Base-by-base conservation (phyloP, 2,888 invertebrate species). In the Bugula neritina region DNA sequence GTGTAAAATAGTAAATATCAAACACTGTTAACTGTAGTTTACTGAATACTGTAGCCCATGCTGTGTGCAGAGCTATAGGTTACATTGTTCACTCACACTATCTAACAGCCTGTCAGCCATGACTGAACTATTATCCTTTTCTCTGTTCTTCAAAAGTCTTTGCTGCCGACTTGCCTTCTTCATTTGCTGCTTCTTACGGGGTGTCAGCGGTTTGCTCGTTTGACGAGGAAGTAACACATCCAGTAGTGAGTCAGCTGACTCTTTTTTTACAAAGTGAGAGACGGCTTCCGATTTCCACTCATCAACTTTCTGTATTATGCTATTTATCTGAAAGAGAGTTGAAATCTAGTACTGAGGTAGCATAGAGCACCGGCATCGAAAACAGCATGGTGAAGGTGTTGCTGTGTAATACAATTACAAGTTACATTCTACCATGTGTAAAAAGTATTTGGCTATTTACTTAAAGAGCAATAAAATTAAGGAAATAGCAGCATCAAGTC, bases 51-150 rank as follows among this genome's bases (percentile, higher is more conserved):
- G n/a, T n/a, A n/a, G n/a, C n/a, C n/a, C n/a, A n/a, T n/a, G n/a
- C n/a, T n/a, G n/a, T n/a, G n/a, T n/a, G n/a, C n/a, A n/a, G n/a
- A n/a, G n/a, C n/a, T n/a, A n/a, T n/a, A n/a, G n/a, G n/a, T n/a
- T n/a, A n/a, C n/a, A n/a, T n/a, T n/a, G n/a, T n/a, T n/a, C n/a
- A 55, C 55, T 55, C 23, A 55, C 55, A 25, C 55, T 55, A 23
- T 55, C 55, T 5, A 55, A 23, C 5, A 55, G 55, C 55, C 23
- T 55, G 21, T 55, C 55, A 25, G 23, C 25, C 3, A 17, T 23
- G 23, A n/a, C 55, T n/a, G 25, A 17, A 5, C 23, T 63, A n/a
- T n/a, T n/a, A 1, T 57, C 57, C n/a, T 17, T 3, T 5, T 31
- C 34, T 34, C 31, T 34, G 13, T 63, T 5, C n/a, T 63, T 25